phyloP scores from a whole-genome alignment of 2,797 vertebrate genomes.

The Spheniscus humboldti region DNA sequence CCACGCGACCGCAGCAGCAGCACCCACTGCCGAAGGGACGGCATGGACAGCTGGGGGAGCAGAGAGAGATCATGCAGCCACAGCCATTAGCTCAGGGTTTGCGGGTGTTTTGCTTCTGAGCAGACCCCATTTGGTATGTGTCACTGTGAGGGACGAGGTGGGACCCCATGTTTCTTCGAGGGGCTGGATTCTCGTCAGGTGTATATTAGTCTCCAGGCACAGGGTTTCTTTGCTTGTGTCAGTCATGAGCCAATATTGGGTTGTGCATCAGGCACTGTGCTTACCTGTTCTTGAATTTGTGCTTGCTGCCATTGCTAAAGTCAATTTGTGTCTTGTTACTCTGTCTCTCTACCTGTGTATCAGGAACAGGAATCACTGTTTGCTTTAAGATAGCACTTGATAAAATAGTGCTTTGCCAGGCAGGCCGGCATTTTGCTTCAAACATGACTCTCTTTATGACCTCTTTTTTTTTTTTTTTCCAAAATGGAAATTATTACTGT shows the following conservation, averaged over 20 bases:
- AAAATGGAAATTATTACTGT: not conserved
- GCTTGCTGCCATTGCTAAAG: not conserved
- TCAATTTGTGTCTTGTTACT: not conserved
- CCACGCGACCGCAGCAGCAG: rapidly evolving
- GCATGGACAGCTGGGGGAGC: not conserved
- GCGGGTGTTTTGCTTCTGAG: not conserved
- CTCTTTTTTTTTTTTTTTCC: too few species aligned
- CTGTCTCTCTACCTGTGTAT: not conserved
- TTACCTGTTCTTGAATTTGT: not conserved
- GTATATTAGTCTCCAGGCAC: not conserved
- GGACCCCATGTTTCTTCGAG: too few species aligned
- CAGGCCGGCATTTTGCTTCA: not conserved
- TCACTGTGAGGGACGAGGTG: not conserved
- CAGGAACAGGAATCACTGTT: not conserved
- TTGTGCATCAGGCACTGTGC: not conserved
- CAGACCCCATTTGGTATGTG: not conserved
- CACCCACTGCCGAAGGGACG: not conserved
- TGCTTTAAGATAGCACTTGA: not conserved
- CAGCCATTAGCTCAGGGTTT: not conserved
- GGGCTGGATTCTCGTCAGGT: not conserved
- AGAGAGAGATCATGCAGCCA: not conserved
- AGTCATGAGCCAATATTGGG: not conserved
- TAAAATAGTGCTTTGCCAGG: not conserved
- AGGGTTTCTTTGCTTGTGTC: not conserved
- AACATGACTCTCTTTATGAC: not conserved